phyloP scores from a whole-genome alignment of 2,113 vertebrate genomes.

The Zosterops hypoxanthus region DNA sequence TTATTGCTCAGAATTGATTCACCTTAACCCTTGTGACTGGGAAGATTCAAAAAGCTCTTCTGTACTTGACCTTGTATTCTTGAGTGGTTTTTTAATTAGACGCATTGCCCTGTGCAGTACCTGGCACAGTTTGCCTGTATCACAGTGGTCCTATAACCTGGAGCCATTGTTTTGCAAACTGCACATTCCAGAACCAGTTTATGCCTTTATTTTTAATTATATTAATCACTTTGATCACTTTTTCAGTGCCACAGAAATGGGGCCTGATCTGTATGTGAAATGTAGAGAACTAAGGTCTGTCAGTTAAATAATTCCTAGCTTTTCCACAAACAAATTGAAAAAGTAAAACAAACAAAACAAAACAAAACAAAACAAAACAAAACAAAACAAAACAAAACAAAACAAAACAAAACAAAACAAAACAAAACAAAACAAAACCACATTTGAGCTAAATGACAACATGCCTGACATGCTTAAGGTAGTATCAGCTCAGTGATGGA shows the following conservation, averaged over 20 bases:
- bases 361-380: too few relatives aligned
- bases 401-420: too few relatives aligned
- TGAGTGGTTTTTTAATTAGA: neutral
- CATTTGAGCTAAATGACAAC: neutral
- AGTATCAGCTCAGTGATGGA: neutral
- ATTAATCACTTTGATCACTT: neutral
- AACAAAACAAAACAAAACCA: too few relatives aligned
- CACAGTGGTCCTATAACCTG: neutral
- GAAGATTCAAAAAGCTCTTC: neutral
- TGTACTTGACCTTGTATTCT: neutral
- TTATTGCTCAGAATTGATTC: neutral
- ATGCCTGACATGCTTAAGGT: neutral
- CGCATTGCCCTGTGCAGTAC: neutral
- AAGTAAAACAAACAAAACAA: too few relatives aligned
- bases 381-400: too few relatives aligned
- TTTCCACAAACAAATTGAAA: neutral
- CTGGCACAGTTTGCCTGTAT: neutral
- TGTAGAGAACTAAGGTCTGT: neutral
- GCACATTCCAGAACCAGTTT: neutral
- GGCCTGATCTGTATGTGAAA: neutral
- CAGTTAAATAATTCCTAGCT: neutral
- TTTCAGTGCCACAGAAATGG: neutral
- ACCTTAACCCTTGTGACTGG: neutral
- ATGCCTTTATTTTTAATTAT: neutral
- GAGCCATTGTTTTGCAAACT: neutral